Evolutionary conservation across 1,140 invertebrate genomes (phyloP).

Genomic region (Pararge aegeria): DNA sequence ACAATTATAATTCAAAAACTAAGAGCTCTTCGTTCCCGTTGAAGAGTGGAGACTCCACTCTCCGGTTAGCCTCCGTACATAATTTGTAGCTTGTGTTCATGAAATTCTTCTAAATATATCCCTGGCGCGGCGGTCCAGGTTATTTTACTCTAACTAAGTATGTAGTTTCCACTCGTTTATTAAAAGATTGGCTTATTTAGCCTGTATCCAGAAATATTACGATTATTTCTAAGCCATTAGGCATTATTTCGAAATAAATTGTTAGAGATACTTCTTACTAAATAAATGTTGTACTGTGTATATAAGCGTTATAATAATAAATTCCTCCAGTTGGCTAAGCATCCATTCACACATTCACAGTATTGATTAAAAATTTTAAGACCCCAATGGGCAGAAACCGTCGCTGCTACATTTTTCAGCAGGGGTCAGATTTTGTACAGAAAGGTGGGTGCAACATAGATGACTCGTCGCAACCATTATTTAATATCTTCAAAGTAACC

Average conservation of each 20-base stretch:
- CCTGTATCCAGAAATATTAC: too few relatives aligned
- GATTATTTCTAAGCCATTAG: too few relatives aligned
- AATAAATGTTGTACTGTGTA: too few relatives aligned
- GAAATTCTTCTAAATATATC: conserved; percentile 38
- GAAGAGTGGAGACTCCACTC: conserved; percentile 34
- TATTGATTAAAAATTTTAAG: neutral
- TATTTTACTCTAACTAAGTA: conserved; percentile 16
- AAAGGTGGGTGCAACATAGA: neutral
- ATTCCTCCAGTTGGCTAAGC: neutral
- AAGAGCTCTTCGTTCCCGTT: conserved; percentile 34
- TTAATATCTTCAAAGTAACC: conserved; percentile 20
- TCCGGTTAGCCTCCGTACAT: conserved; percentile 31
- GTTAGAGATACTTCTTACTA: too few relatives aligned
- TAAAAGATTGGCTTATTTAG: too few relatives aligned
- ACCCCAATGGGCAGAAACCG: neutral
- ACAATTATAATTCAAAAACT: conserved; percentile 36
- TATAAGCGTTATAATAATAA: too few relatives aligned
- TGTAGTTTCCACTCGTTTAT: too few relatives aligned
- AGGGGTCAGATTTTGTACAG: neutral
- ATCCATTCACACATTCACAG: neutral
- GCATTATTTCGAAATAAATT: too few relatives aligned
- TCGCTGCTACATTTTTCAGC: conserved; percentile 4
- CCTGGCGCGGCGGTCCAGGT: conserved; percentile 15
- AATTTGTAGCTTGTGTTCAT: conserved; percentile 35
- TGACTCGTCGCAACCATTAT: conserved; percentile 15